A percentile compares a stretch with the other conserved stretches of the same genome.
Conservation (phyloP, 2,888 invertebrate genomes). For the Exephanes ischioxanthus region DNA sequence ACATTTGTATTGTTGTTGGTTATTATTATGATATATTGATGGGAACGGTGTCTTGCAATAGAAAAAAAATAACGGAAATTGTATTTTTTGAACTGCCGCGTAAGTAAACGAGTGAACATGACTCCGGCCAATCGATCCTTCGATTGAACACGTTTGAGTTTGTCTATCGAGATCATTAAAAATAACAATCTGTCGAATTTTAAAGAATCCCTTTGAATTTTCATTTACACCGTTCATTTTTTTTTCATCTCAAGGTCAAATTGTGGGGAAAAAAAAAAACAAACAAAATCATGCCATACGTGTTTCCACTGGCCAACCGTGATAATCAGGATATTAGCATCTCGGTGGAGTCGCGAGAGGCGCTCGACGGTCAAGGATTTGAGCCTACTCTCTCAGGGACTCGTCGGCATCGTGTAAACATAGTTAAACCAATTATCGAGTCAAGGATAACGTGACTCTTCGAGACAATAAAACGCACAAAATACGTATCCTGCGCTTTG, state of each 20-base stretch:
- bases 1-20: background rate
- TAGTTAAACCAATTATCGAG: conserved; percentile 45
- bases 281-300: background rate
- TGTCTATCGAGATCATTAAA: background rate
- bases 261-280: background rate
- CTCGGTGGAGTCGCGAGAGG: background rate
- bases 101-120: too few relatives aligned
- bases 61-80: background rate
- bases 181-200: background rate
- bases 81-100: background rate
- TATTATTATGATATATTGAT: background rate
- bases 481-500: background rate
- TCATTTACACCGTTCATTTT: background rate
- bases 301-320: background rate
- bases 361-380: conserved; percentile 5
- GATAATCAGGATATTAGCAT: conserved; percentile 31
- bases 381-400: background rate
- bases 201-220: background rate
- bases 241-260: background rate
- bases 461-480: background rate
- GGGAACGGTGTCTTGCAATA: background rate
- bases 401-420: conserved; percentile 48
- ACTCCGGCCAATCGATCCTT: too few relatives aligned
- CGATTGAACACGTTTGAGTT: background rate
- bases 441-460: conserved; percentile 54